Evolutionary conservation across 2,888 invertebrate species (phyloP), one percentile per base, ranked within the genome.

Genomic region (Galerucella pusilla): DNA sequence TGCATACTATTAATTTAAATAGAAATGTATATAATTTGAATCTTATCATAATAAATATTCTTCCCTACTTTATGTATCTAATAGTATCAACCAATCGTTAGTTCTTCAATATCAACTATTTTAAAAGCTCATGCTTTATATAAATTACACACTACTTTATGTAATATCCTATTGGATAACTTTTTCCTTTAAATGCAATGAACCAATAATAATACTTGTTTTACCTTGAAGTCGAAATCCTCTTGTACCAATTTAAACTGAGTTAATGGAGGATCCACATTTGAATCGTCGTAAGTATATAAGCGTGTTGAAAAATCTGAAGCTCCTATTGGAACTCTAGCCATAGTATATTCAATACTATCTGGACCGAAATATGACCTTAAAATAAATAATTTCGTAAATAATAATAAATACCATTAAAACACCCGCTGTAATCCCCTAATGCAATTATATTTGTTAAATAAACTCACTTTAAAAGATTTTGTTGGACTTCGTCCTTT

Each of bases 281-380:
- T 67, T 81, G 92, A 90, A 2, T 88, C 87, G 83, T 94, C 93
- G 85, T 96, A 96, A 0, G 96, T 93, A 89, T 97, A 97, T 0
- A 92, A 89, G 66, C 90, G 91, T 0, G 92, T 91, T 0, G 97
- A 97, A 87, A 97, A 97, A 87, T 97, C 97, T 70, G 92, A 91
- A 9, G 96, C 96, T 1, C 92, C 97, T 76, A 97, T 95, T 0
- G 97, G 94, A 9, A 96, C 91, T 59, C 97, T 90, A 64, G 94
- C 92, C 80, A 97, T 85, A 81, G 91, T 94, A 86, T 96, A 97
- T 78, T 93, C 92, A 73, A 95, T 89, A 11, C 97, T 97, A 76
- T 89, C 85, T 1, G 87, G 82, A 12, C 91, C 90, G 83, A 92
- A 96, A 85, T 94, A 96, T 81, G 71, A 85, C 82, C 83, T 84